Evolutionary conservation across 2,888 invertebrate genomes (phyloP), one percentile per base, ranked within the genome.

Genomic region (Euzophera pinguis): DNA sequence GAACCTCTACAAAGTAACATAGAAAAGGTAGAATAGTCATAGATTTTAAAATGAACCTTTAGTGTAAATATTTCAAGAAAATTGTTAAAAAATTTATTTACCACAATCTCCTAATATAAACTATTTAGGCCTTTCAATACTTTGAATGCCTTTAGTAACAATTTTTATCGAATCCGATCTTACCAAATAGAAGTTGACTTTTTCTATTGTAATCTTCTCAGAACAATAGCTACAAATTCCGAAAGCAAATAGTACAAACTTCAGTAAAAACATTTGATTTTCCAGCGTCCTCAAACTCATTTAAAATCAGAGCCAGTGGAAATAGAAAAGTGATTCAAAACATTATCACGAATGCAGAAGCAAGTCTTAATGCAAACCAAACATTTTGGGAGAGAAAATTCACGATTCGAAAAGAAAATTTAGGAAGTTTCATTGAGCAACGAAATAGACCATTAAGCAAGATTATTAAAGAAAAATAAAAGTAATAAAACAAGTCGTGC

Each of bases 401-500:
- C 71, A 65, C 66, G 68, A 62, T 72, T 74, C 56, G 61, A 69
- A 70, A 73, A 73, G 63, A 63, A 79, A 79, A 79, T 78, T 82
- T 75, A 66, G 72, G 71, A 82, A 83, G 74, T 82, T 81, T 73
- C 77, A 74, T 75, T 69, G 73, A 78, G 71, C 72, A 70, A 78
- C 72, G 75, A 80, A 82, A 84, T 83, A 82, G 76, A 80, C 80
- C 79, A 83, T 83, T 81, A 81, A 78, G 81, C 77, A 81, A 78
- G 79, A 83, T 84, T 83, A 85, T 85, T 85, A 82, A 85, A 84
- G 81, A 84, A 85, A 85, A 82, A 85, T 84, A 84, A 83, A 84
- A 84, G 81, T 78, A 83, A 83, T 85, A 81, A 84, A 85, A 83
- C 73, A 80, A 84, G 80, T 78, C 79, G 81, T 84, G 76, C 78